phyloP scores from a whole-genome alignment of 2,113 vertebrate genomes.

The Spilogale gracilis region DNA sequence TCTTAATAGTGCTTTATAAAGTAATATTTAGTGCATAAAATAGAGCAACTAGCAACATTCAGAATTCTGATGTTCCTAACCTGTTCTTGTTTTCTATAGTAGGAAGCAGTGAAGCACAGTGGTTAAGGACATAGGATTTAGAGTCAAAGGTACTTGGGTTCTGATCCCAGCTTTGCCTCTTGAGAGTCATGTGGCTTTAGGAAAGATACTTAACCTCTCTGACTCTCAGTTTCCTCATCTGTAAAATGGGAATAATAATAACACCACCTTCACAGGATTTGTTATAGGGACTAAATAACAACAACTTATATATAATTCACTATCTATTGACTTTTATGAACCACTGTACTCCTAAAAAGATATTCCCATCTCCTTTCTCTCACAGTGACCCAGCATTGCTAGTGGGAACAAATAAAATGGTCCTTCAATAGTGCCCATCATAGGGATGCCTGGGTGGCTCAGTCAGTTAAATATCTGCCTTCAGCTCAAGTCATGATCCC shows the following conservation, averaged over 20 bases:
- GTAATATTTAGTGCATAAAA: not conserved
- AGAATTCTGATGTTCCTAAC: not conserved
- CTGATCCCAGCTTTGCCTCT: not conserved
- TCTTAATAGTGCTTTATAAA: conserved; percentile 14
- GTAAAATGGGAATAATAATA: not conserved
- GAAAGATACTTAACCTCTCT: not conserved
- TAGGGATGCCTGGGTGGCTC: too few relatives aligned
- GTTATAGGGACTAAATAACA: not conserved
- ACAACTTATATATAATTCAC: not conserved
- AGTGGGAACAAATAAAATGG: not conserved
- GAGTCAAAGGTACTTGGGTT: not conserved
- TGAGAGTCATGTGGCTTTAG: not conserved
- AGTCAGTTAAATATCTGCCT: too few relatives aligned
- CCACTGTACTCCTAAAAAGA: not conserved
- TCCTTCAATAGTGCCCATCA: not conserved
- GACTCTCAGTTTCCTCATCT: not conserved
- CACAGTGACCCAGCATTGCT: not conserved
- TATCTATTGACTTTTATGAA: not conserved
- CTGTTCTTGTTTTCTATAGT: not conserved
- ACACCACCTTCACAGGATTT: not conserved
- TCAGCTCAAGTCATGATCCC: too few relatives aligned
- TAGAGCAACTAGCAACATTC: not conserved
- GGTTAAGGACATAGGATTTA: not conserved
- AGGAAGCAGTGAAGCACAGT: not conserved
- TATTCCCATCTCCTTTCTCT: not conserved